Conservation (phyloP, 2,113 vertebrate species). For the Agelaius tricolor region DNA sequence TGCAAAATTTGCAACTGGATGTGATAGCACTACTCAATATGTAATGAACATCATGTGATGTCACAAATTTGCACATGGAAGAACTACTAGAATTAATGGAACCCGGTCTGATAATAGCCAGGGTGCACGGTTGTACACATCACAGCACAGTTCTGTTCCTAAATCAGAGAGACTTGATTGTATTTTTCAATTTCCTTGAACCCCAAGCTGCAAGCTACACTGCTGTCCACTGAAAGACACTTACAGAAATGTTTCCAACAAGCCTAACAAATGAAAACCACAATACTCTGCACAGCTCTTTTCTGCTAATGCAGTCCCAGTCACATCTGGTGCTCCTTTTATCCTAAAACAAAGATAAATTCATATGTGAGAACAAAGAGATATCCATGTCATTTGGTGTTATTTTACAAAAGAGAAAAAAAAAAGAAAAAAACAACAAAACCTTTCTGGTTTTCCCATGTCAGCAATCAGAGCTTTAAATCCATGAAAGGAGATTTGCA, state of each 20-base stretch:
- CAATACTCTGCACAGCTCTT: constrained; percentile 24
- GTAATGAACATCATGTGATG: neutral
- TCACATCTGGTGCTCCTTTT: constrained; percentile 59
- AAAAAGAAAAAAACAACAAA: neutral
- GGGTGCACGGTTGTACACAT: neutral
- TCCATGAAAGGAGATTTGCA: constrained; percentile 69
- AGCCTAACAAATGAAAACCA: constrained; percentile 38
- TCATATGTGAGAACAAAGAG: constrained; percentile 60
- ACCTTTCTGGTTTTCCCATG: constrained; percentile 51
- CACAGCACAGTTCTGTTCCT: neutral
- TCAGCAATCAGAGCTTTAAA: constrained; percentile 67
- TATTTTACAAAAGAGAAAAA: constrained; percentile 54
- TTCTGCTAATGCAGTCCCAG: constrained; percentile 13
- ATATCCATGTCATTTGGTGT: constrained; percentile 60
- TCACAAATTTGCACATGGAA: neutral
- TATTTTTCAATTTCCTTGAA: constrained; percentile 9
- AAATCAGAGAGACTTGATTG: neutral
- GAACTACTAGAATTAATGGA: neutral
- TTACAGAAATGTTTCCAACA: constrained; percentile 16
- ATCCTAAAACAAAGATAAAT: constrained; percentile 64
- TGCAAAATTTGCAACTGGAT: neutral
- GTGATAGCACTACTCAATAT: neutral
- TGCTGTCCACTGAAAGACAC: neutral
- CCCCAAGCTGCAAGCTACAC: neutral
- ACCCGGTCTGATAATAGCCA: neutral